These are phyloP conservation scores for Araneus ventricosus DNA, from an alignment of 1,140 invertebrate species.

Conservation along the genomic window DNA sequence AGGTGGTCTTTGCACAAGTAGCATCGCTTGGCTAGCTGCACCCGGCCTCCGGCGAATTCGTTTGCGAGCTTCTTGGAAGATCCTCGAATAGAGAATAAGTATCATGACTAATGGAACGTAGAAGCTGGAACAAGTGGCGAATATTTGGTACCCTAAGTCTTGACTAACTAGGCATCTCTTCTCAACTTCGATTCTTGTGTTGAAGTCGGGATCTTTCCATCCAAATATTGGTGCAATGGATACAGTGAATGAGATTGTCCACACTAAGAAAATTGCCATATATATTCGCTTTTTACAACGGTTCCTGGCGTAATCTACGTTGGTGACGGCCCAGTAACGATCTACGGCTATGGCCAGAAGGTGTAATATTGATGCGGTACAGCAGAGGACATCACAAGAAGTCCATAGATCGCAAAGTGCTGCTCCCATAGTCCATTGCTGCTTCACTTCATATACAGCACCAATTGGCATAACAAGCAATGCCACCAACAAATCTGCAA, in stretches of 20 bases:
- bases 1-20: conserved; percentile 65
- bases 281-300: conserved; percentile 91
- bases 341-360: conserved; percentile 95
- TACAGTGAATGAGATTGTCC: conserved; percentile 91
- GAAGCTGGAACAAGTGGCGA: conserved; percentile 94
- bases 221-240: conserved; percentile 92
- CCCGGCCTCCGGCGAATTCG: conserved; percentile 76
- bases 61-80: conserved; percentile 80
- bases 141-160: conserved; percentile 90
- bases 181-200: conserved; percentile 87
- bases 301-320: conserved; percentile 96
- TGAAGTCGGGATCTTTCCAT: conserved; percentile 92
- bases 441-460: conserved; percentile 87
- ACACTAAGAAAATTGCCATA: conserved; percentile 94
- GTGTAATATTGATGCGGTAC: conserved; percentile 95
- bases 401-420: conserved; percentile 96
- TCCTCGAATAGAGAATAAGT: conserved; percentile 95
- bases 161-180: conserved; percentile 95
- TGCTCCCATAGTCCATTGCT: conserved; percentile 91
- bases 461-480: conserved; percentile 92
- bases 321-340: conserved; percentile 97
- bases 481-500: conserved; percentile 91
- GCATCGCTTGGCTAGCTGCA: conserved; percentile 69
- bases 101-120: conserved; percentile 96
- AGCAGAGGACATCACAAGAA: conserved; percentile 93